Percentiles rank a stretch among this genome's conserved stretches.
Conservation (phyloP, 2,113 vertebrate species). For the Picathartes gymnocephalus region DNA sequence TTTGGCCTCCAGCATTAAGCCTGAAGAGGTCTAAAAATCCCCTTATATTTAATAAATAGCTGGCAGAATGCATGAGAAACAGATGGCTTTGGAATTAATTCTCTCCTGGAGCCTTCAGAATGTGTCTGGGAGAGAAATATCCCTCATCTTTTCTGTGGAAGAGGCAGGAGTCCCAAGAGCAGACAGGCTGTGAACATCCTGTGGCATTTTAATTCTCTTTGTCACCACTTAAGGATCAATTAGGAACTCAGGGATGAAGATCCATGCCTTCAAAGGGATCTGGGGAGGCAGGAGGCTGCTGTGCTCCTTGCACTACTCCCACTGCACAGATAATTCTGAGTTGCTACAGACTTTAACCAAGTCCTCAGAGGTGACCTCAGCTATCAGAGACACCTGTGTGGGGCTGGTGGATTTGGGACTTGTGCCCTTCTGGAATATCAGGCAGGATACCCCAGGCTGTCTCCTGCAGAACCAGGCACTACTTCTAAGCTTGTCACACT, state of each 20-base stretch:
- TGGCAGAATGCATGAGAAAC: neutral
- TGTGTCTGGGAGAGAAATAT: neutral
- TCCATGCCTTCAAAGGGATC: neutral
- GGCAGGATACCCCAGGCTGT: neutral
- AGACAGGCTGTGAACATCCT: neutral
- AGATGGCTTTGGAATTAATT: neutral
- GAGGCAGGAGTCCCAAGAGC: neutral
- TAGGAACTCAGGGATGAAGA: neutral
- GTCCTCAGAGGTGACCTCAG: neutral
- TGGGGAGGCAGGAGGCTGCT: neutral
- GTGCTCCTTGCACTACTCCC: neutral
- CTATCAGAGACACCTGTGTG: neutral
- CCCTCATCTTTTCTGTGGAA: neutral
- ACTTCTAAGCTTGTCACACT: neutral
- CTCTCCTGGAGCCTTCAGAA: neutral
- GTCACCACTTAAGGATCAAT: neutral
- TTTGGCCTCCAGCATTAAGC: neutral
- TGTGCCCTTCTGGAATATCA: neutral
- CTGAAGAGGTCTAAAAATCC: neutral
- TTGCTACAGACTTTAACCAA: neutral
- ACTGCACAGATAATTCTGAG: neutral
- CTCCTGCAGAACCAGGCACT: neutral
- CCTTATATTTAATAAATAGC: neutral
- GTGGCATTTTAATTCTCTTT: neutral
- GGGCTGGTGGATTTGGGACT: neutral